phyloP scores from a whole-genome alignment of 1,140 invertebrate genomes.

The Drosophila tristis region DNA sequence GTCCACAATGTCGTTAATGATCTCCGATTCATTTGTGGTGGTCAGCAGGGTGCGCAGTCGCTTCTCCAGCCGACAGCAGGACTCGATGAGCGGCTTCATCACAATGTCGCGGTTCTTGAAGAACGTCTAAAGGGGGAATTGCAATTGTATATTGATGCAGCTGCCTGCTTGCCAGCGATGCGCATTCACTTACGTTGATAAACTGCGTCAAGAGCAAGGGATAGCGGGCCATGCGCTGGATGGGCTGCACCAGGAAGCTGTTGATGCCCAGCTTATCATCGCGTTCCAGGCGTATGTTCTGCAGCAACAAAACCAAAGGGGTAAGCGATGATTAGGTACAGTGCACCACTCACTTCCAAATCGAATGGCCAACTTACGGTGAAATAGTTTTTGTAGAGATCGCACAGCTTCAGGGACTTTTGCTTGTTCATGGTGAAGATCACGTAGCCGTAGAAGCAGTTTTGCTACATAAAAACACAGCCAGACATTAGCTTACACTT shows the following conservation, averaged over 20 bases:
- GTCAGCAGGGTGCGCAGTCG: conserved; percentile 68
- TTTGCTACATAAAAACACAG: conserved; percentile 46
- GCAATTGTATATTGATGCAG: not conserved
- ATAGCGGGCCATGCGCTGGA: conserved; percentile 81
- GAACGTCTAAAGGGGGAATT: conserved; percentile 53
- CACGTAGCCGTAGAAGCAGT: conserved; percentile 81
- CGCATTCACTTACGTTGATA: conserved; percentile 61
- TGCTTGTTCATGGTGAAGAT: conserved; percentile 84
- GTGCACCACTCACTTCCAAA: not conserved
- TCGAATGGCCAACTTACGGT: conserved; percentile 52
- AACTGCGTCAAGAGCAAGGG: conserved; percentile 77
- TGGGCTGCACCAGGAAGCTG: conserved; percentile 82
- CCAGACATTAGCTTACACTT: conserved; percentile 1
- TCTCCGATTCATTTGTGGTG: conserved; percentile 82
- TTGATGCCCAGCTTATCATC: conserved; percentile 84
- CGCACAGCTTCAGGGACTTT: conserved; percentile 79
- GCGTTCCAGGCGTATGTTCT: conserved; percentile 76
- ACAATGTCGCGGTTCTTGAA: conserved; percentile 78
- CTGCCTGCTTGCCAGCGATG: no score
- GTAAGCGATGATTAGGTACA: not conserved
- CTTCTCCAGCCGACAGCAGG: conserved; percentile 80
- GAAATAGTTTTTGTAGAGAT: conserved; percentile 80
- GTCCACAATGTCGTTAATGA: conserved; percentile 80
- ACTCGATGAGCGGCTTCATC: conserved; percentile 77
- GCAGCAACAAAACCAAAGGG: conserved; percentile 4